A percentile compares a stretch with the other conserved stretches of the same genome.
Evolutionary conservation across 2,797 vertebrate species (phyloP).

Genomic region (Lindbergichthys nudifrons): DNA sequence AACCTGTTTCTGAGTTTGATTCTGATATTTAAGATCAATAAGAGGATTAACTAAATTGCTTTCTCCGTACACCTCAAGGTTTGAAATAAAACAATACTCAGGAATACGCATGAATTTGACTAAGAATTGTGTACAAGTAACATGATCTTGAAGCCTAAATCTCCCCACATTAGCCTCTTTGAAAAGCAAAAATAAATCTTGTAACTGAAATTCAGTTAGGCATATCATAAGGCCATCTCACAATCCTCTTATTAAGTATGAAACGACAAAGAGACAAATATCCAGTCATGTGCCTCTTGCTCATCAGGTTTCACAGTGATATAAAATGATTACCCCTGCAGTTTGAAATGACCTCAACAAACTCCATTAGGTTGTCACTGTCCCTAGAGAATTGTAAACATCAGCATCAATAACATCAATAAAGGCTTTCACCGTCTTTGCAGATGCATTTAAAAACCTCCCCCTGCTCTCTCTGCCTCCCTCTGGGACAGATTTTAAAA

Average conservation of each 20-base stretch:
- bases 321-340: neutral
- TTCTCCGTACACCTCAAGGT: neutral
- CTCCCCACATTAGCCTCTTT: neutral
- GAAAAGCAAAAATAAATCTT: constrained; percentile 6
- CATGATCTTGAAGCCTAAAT: neutral
- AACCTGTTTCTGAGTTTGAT: too few relatives aligned
- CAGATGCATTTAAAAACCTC: constrained; percentile 4
- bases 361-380: constrained; percentile 20
- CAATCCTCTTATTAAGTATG: too few relatives aligned
- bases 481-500: constrained; percentile 23
- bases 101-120: too few relatives aligned
- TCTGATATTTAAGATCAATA: neutral
- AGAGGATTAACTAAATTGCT: neutral
- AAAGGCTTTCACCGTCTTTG: constrained; percentile 29
- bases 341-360: constrained; percentile 33
- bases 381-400: constrained; percentile 38
- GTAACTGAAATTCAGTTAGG: neutral
- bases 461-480: constrained; percentile 11
- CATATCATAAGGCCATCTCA: neutral
- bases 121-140: neutral
- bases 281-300: neutral
- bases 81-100: neutral
- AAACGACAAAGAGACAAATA: neutral
- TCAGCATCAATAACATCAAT: constrained; percentile 56
- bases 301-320: neutral